Evolutionary conservation across 2,888 invertebrate species (phyloP), one percentile per base, ranked within the genome.

Genomic region (Scaptodrosophila latifasciaeformis): DNA sequence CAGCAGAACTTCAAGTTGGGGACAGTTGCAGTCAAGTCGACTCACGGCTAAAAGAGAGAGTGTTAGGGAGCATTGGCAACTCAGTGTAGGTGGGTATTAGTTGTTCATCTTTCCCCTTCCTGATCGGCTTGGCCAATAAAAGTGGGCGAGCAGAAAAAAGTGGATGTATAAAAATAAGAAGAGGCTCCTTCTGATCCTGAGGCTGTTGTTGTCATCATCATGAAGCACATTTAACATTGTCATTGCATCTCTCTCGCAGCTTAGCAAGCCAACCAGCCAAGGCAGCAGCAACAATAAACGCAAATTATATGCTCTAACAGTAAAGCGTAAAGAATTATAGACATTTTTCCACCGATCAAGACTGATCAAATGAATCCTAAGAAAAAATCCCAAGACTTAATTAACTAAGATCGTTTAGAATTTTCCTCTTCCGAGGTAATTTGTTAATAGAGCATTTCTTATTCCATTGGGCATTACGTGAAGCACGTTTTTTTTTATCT

Each of bases 21-120:
- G 18, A 31, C 31, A 45, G 17, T 18, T 37, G 48, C 10, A 44
- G 35, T 49, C 43, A 39, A 52, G 34, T 46, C 62, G 71, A 69
- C 70, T 80, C 74, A 65, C 70, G 77, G 64, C 77, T 69, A 72
- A 80, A 74, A 74, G 76, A 74, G 7, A 76, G 80, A 67, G 72
- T 62, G 77, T 69, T 59, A 76, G 72, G 72, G 80, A 66, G 67
- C 69, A 66, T 51, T 66, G 71, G 48, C 18, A 10, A 6, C 37
- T 37, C 1, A 17, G 13, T 29, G 24, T 24, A 3, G 4, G 56
- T 54, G 65, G 53, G 79, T 69, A 72, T 72, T 72, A 72, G 79
- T 72, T 54, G n/a, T 24, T 24, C 24, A 24, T 7, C 7, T 3
- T 24, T 7, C 24, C 7, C 24, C 59, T 79, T 24, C 24, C 59